Base-by-base conservation (phyloP, 2,888 invertebrate species). In the Melinaea menophilus region DNA sequence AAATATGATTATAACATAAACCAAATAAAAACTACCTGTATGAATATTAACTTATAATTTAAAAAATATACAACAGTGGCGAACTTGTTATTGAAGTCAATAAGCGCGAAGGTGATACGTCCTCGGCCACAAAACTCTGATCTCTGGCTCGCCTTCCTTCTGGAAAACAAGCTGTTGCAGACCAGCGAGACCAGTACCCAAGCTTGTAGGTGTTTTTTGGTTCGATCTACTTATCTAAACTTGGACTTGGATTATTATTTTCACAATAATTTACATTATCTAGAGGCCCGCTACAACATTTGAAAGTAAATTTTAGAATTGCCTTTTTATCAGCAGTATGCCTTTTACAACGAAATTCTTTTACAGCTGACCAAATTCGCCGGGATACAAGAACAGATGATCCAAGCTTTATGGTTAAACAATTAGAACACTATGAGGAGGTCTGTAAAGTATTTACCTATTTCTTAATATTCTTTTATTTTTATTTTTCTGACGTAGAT, bases 71-170 rank as follows among this genome's bases (percentile, higher is more conserved):
- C 9, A 31, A 7, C 69, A 79, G 78, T 57, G 34, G 77, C 74
- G 0, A 72, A 72, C 61, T 56, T 62, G 37, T 72, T 72, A 55
- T 13, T 56, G 4, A 63, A 74, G 11, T 85, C 88, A 1, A 75
- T 85, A 64, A 88, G 87, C 69, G 73, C 74, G 2, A 80, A 76
- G 59, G 63, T 79, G 37, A 5, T 51, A 11, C 51, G 51, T 51
- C 22, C 51, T 11, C 51, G 51, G 5, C 61, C 75, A 2, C 79
- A 83, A 5, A 86, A 88, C 62, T 71, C 77, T 2, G 85, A 89
- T 63, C 79, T 90, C 13, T 90, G 90, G 88, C 73, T 88, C 5
- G 83, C 86, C 2, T 89, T 90, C 68, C 82, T 90, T 9, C 69
- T 80, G 2, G 85, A 88, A 56, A 81, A 84, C 34, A 85, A 86